Evolutionary conservation across 2,797 vertebrate genomes (phyloP), one percentile per base, ranked within the genome.

Genomic region (Siniperca obscura): DNA sequence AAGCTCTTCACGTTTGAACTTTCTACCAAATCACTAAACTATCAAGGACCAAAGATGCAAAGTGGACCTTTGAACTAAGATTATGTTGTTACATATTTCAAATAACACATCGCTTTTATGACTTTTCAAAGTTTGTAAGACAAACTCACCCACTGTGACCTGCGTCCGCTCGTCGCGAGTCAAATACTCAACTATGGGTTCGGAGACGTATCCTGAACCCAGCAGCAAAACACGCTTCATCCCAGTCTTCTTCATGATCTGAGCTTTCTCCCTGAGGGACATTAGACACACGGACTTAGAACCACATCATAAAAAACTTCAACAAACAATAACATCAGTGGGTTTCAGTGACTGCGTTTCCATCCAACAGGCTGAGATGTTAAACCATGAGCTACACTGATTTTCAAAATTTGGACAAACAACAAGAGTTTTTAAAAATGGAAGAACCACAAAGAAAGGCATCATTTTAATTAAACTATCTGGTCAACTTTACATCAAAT

Each of bases 151-250:
- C 86, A 97, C 96, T 60, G 98, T 99, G 90, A 99, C 94, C 91
- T 96, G 96, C 30, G 94, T 92, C 40, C 73, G 94, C 74, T 94
- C 76, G 77, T 97, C 96, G 48, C 98, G 97, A 50, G 96, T 98
- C 85, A 99, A 93, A 87, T 99, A 99, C 82, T 98, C 97, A 40
- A 99, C 92, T 1, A 99, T 96, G 10, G 98, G 98, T 22, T 94
- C 96, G 21, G 98, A 98, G 73, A 99, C 97, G 7, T 99, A 99
- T 19, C 98, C 98, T 12, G 97, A 96, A 25, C 98, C 98, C 0
- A 99, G 96, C 88, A 99, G 83, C 83, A 99, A 95, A 66, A 99
- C 96, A 1, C 93, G 96, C 93, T 96, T 98, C 94, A 96, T 96
- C 50, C 95, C 95, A 0, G 79, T 38, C 88, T 93, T 95, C 89